A percentile compares a stretch with the other conserved stretches of the same genome.
Conservation (phyloP, 2,113 vertebrate species). For the Dermatemys mawii region DNA sequence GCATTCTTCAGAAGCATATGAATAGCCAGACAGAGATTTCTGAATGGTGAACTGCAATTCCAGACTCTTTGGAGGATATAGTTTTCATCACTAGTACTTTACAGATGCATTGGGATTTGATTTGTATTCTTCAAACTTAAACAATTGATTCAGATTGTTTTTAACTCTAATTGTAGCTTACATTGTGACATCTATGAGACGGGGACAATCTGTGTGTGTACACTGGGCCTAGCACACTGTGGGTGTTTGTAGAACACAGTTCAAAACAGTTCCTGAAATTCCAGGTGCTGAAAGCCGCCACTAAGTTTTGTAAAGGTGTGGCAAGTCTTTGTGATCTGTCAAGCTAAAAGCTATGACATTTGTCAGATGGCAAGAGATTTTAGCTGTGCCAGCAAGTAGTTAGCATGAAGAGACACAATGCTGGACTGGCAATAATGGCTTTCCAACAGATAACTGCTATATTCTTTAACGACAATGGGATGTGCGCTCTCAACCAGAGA, state of each 20-base stretch:
- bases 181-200: background rate
- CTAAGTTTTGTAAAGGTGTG: fast-evolving
- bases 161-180: fast-evolving
- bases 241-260: fast-evolving
- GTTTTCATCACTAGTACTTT: fast-evolving
- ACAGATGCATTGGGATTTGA: background rate
- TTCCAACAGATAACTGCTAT: background rate
- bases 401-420: background rate
- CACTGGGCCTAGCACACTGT: fast-evolving
- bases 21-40: background rate
- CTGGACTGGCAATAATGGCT: background rate
- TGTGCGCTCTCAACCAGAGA: background rate
- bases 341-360: background rate
- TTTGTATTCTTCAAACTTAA: fast-evolving
- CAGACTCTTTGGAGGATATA: fast-evolving
- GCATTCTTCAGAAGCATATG: background rate
- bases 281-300: fast-evolving
- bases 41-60: fast-evolving
- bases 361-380: background rate
- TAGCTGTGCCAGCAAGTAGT: background rate
- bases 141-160: fast-evolving
- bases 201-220: fast-evolving
- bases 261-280: background rate
- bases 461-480: fast-evolving
- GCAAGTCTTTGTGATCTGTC: background rate